These are phyloP conservation scores for Tragelaphus eurycerus DNA, from an alignment of 2,797 vertebrate genomes.

Conservation along the genomic window DNA sequence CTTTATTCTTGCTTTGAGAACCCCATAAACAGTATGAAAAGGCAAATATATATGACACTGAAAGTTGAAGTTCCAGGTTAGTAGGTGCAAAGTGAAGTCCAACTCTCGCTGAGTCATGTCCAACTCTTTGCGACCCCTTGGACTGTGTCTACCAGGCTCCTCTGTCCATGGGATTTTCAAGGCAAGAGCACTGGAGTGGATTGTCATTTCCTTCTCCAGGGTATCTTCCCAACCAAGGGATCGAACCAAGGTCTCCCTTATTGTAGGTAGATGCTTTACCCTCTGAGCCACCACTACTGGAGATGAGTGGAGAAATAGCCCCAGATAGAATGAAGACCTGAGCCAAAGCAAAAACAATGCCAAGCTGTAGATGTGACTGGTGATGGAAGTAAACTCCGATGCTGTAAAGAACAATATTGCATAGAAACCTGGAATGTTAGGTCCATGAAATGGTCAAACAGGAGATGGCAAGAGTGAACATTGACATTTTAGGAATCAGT, in stretches of 20 bases:
- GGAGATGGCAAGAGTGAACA: background rate
- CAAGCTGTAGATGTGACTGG: background rate
- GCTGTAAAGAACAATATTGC: background rate
- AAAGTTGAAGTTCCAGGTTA: background rate
- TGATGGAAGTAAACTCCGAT: background rate
- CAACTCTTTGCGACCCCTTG: background rate
- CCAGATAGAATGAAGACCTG: background rate
- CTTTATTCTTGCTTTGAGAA: background rate
- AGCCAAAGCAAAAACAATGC: background rate
- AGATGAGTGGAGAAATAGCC: background rate
- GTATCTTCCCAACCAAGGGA: background rate
- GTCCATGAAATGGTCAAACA: background rate
- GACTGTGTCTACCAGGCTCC: background rate
- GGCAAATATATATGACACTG: background rate
- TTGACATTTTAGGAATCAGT: background rate
- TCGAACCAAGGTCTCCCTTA: fast-evolving
- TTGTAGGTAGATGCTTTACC: background rate
- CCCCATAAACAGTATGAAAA: background rate
- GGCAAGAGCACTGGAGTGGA: background rate
- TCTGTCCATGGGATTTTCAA: background rate
- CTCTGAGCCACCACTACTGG: background rate
- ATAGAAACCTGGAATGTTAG: background rate
- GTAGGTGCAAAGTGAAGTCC: background rate
- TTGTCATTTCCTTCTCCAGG: background rate
- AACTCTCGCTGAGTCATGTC: background rate